Conservation (phyloP, 2,797 vertebrate species). For the Gambelia wislizenii region DNA sequence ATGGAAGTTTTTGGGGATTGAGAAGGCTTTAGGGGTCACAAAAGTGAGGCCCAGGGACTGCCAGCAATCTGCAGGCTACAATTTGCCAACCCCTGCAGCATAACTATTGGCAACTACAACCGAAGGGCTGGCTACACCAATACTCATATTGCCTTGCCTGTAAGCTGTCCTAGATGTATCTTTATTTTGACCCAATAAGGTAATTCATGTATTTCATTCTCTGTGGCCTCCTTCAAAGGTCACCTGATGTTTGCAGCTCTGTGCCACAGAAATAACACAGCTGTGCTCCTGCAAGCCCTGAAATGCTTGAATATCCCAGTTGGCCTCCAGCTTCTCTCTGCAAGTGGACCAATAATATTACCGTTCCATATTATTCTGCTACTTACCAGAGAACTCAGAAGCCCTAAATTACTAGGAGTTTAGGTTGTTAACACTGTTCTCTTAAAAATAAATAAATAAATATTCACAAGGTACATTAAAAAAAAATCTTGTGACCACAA, state of each 20-base stretch:
- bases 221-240: neutral
- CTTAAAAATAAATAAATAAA: neutral
- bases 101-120: neutral
- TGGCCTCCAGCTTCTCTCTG: neutral
- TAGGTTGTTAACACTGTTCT: neutral
- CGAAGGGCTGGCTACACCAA: neutral
- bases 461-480: neutral
- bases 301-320: neutral
- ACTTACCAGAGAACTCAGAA: neutral
- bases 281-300: neutral
- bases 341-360: neutral
- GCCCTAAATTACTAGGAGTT: neutral
- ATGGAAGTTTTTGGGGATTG: too few species aligned
- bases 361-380: neutral
- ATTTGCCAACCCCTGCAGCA: too few species aligned
- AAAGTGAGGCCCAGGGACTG: too few species aligned
- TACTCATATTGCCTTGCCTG: neutral
- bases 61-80: too few species aligned
- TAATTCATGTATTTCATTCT: neutral
- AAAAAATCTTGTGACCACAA: neutral
- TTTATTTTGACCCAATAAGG: neutral
- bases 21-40: too few species aligned
- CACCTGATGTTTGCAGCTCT: neutral
- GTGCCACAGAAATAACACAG: neutral
- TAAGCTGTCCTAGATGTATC: neutral